Conservation (phyloP, 2,113 vertebrate genomes). For the Brienomyrus brachyistius region DNA sequence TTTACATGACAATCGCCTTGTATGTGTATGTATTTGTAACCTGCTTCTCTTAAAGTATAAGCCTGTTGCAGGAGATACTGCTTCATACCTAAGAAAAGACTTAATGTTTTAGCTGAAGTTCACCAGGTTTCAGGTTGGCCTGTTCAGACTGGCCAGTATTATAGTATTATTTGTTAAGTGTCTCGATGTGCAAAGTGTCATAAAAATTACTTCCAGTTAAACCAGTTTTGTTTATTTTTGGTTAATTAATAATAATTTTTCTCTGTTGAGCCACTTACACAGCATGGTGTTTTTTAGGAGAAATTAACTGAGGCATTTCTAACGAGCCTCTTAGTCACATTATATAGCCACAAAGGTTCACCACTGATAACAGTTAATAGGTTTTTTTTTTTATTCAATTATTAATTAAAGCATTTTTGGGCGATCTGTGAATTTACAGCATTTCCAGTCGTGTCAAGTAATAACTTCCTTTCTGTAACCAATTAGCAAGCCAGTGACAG, state of each 20-base stretch:
- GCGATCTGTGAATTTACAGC: neutral
- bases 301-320: neutral
- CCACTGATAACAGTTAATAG: neutral
- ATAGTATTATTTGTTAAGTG: neutral
- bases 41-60: neutral
- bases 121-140: neutral
- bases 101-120: neutral
- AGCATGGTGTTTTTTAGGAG: neutral
- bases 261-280: neutral
- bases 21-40: neutral
- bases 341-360: neutral
- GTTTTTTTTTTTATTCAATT: neutral
- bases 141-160: neutral
- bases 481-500: neutral
- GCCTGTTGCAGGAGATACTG: neutral
- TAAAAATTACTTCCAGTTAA: neutral
- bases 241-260: neutral
- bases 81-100: neutral
- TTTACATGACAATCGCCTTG: neutral
- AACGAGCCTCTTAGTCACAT: neutral
- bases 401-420: neutral
- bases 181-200: neutral
- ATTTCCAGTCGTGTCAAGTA: neutral
- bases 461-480: neutral
- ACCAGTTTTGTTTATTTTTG: neutral